Base-by-base conservation (phyloP, 1,140 invertebrate genomes). In the Ips typographus region DNA sequence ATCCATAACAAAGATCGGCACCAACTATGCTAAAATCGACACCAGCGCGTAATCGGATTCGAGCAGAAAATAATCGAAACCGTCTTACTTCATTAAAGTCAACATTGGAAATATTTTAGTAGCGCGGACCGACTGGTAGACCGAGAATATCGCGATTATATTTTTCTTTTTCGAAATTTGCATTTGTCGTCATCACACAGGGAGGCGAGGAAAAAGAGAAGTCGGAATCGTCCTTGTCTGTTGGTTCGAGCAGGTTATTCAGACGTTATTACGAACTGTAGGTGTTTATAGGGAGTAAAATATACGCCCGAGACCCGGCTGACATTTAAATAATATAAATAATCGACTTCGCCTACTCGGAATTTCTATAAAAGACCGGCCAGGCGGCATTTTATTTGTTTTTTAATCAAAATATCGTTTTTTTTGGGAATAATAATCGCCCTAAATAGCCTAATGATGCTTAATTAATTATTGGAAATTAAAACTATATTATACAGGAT, bases 301-400 rank as follows among this genome's bases (percentile, higher is more conserved):
- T 71, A 71, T 73, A 69, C 71, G 66, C 72, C 58, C 56, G 59
- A 73, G 57, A 73, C 68, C 72, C 63, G 70, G 70, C 72, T 73
- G 72, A 71, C 72, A 73, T 73, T 73, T 71, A 59, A 71, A 73
- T 73, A 73, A 73, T 70, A 73, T 71, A 71, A 73, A 71, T 73
- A 71, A 73, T 65, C 70, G 53, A 61, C 61, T 66, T 67, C 68
- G 72, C 70, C 72, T 71, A 73, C 72, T 62, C 58, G n/a, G 52
- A 36, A 62, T 70, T 59, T 70, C 65, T 69, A 68, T 73, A 71
- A 71, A 61, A 42, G 68, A 70, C 72, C 53, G 22, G 44, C 44
- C 3, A 8, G 44, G 44, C 22, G 22, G 22, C 22, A 22, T 22
- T 22, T 22, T 22, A 22, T 22, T 22, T 22, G 22, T 22, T 22